Conservation (phyloP, 2,797 vertebrate genomes). For the Erpetoichthys calabaricus region DNA sequence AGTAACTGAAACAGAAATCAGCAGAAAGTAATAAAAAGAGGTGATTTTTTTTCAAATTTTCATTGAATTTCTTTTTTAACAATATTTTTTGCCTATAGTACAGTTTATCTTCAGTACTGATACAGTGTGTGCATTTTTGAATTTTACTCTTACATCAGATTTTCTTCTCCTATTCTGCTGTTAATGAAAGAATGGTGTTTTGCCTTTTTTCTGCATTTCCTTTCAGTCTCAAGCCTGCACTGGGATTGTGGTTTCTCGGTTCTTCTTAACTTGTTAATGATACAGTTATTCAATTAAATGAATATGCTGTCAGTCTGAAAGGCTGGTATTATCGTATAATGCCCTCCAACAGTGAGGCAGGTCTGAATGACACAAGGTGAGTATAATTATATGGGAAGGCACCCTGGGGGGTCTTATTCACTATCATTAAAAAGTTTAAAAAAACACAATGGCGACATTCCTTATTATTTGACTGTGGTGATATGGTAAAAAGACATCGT, state of each 20-base stretch:
- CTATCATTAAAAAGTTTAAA: neutral
- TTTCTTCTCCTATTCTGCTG: neutral
- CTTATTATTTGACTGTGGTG: neutral
- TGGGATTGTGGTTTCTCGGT: neutral
- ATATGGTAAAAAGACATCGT: neutral
- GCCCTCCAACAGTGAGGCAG: neutral
- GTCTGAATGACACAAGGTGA: neutral
- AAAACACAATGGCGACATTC: neutral
- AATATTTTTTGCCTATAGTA: too few species aligned
- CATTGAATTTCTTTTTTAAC: too few species aligned
- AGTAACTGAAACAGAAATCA: too few species aligned
- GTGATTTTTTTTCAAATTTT: too few species aligned
- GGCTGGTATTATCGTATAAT: neutral
- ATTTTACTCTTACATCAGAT: neutral
- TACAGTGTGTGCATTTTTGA: too few species aligned
- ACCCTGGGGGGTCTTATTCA: neutral
- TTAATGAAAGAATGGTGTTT: neutral
- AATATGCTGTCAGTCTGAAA: neutral
- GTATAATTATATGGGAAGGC: neutral
- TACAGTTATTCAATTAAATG: neutral
- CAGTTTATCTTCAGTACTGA: too few species aligned
- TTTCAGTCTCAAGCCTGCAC: neutral
- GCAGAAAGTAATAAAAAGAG: too few species aligned
- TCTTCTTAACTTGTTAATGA: neutral
- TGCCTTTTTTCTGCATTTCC: neutral